Base-by-base conservation (phyloP, 2,888 invertebrate species). In the Gymnoscelis rufifasciata region DNA sequence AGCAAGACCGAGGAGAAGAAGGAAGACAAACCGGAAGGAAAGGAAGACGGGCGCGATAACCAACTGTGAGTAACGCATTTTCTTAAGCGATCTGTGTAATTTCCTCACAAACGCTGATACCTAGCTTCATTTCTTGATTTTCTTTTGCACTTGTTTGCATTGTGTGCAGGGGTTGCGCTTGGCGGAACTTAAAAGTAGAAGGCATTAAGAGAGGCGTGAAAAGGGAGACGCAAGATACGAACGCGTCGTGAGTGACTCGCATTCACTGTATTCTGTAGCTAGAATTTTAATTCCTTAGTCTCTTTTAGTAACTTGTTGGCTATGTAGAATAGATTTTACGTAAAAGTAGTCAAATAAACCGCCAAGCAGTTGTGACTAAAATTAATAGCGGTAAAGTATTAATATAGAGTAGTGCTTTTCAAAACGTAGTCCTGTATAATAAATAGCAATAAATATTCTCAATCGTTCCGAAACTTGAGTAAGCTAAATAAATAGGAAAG, bases 41-140 rank as follows among this genome's bases (percentile, higher is more conserved):
- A 93, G 53, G 90, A 93, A 68, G 95, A 95, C 57, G 95, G 95
- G 63, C 90, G 96, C 27, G 95, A 95, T 75, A 95, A 94, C 70
- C 93, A 93, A 71, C 81, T 93, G 93, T 93, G 66, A 90, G 91
- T 89, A 52, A 8, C 27, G 2, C 5, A 28, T 15, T 12, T 6
- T 10, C 14, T 14, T 23, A 23, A 28, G 8, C 13, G 5, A 19
- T 6, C n/a, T 7, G 2, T 12, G 11, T 38, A 29, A 15, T 29
- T 26, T 23, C 37, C 19, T 19, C 19, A 19, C 19, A 3, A 19
- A 19, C 2, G 3, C 36, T 26, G 26, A 38, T 38, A 47, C 23
- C 24, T 43, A 46, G 45, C 26, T 45, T 36, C 35, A 26, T 38
- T 23, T 15, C 41, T 37, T 35, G 38, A 50, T 46, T 47, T 35